phyloP scores from a whole-genome alignment of 2,113 vertebrate genomes.

The Cynocephalus volans region DNA sequence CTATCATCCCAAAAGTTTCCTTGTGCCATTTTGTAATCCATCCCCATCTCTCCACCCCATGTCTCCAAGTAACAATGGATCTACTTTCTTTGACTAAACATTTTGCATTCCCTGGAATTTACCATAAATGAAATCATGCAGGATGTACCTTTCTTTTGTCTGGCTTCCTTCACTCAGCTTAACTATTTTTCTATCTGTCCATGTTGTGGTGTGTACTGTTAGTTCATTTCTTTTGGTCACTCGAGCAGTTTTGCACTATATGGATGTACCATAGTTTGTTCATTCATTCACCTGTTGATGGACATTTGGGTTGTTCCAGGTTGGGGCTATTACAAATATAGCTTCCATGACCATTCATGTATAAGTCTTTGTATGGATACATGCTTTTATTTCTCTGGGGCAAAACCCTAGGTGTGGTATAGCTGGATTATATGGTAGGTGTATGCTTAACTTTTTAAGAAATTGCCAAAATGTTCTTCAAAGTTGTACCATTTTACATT shows the following conservation, averaged over 20 bases:
- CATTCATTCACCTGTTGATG: neutral
- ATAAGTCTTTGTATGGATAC: neutral
- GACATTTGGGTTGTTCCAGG: neutral
- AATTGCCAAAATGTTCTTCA: neutral
- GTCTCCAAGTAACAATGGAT: neutral
- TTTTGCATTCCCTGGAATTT: slow-evolving; percentile 38
- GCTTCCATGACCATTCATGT: too few relatives aligned
- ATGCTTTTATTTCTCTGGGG: neutral
- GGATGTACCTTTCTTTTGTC: neutral
- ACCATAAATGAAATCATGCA: neutral
- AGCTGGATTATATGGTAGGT: neutral
- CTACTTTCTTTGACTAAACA: neutral
- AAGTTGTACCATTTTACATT: neutral
- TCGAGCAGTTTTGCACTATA: neutral
- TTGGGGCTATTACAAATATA: neutral
- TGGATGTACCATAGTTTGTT: neutral
- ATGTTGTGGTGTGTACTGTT: neutral
- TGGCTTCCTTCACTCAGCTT: neutral
- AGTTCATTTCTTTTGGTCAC: neutral
- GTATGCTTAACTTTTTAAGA: neutral
- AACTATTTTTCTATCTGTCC: neutral
- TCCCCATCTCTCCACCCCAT: neutral
- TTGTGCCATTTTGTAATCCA: neutral
- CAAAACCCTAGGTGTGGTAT: neutral
- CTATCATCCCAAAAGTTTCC: neutral